Percentiles rank a stretch among this genome's conserved stretches.
Evolutionary conservation across 2,113 vertebrate species (phyloP).

Genomic region (Oriolus oriolus): DNA sequence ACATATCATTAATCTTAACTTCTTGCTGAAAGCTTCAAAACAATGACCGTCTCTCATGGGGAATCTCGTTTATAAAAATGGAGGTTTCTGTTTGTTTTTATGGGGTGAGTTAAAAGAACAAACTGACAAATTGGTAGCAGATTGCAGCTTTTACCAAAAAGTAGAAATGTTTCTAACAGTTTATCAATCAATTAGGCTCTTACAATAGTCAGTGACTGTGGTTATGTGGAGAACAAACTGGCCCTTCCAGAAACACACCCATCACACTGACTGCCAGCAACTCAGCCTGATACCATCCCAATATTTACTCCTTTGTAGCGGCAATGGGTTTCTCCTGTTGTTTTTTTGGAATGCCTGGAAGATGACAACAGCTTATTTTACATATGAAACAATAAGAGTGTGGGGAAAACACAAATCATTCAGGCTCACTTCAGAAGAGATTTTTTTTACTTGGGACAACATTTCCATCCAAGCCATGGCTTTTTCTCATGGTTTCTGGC

Average conservation of each 20-base stretch:
- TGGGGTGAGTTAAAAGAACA: background rate
- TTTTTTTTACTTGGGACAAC: background rate
- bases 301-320: background rate
- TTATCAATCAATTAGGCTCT: slow-evolving; percentile 34
- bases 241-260: slow-evolving; percentile 2
- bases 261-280: background rate
- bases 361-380: background rate
- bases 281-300: background rate
- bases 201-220: background rate
- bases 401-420: background rate
- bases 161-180: slow-evolving; percentile 15
- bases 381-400: background rate
- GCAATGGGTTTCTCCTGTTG: background rate
- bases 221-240: background rate
- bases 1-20: background rate
- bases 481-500: background rate
- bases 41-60: background rate
- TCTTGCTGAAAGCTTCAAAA: slow-evolving; percentile 49
- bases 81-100: background rate
- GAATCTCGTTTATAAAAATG: slow-evolving; percentile 12
- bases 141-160: slow-evolving; percentile 25
- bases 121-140: slow-evolving; percentile 52
- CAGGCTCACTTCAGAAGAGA: background rate
- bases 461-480: background rate
- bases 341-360: background rate